Evolutionary conservation across 2,888 invertebrate genomes (phyloP).

Genomic region (Autographa pulchrina): DNA sequence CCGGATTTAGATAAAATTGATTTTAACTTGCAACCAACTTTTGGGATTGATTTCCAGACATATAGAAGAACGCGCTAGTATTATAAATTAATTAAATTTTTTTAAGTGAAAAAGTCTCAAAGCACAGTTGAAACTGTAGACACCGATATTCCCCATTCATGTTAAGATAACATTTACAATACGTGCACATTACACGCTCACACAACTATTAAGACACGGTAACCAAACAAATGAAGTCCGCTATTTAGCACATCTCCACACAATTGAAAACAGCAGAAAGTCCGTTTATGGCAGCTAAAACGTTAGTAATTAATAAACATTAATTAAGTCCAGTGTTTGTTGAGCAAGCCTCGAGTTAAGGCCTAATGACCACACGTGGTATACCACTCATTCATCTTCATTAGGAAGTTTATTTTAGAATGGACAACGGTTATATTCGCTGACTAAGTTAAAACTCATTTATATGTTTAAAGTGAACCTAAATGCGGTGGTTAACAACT

Average conservation of each 20-base stretch:
- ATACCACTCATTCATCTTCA: constrained; percentile 71
- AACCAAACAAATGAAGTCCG: constrained; percentile 2
- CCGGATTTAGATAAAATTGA: too few relatives aligned
- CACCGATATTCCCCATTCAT: background rate
- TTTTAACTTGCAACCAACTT: too few relatives aligned
- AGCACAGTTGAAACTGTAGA: background rate
- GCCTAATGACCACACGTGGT: constrained; percentile 65
- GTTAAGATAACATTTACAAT: background rate
- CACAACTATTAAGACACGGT: background rate
- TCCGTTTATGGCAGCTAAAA: constrained; percentile 39
- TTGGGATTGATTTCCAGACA: too few relatives aligned
- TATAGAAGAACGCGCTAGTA: too few relatives aligned
- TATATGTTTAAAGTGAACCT: constrained; percentile 39
- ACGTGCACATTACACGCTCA: background rate
- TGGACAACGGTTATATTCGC: constrained; percentile 62
- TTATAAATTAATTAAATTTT: too few relatives aligned
- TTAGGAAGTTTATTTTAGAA: constrained; percentile 70
- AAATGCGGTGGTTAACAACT: constrained; percentile 3
- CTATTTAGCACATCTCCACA: constrained; percentile 16
- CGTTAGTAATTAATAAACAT: constrained; percentile 58
- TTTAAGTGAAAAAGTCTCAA: background rate
- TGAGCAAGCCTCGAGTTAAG: constrained; percentile 39
- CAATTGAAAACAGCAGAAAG: constrained; percentile 28
- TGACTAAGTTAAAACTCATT: constrained; percentile 53
- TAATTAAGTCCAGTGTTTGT: constrained; percentile 55